Conservation (phyloP, 1,140 invertebrate genomes). For the Lasioglossum albipes region DNA sequence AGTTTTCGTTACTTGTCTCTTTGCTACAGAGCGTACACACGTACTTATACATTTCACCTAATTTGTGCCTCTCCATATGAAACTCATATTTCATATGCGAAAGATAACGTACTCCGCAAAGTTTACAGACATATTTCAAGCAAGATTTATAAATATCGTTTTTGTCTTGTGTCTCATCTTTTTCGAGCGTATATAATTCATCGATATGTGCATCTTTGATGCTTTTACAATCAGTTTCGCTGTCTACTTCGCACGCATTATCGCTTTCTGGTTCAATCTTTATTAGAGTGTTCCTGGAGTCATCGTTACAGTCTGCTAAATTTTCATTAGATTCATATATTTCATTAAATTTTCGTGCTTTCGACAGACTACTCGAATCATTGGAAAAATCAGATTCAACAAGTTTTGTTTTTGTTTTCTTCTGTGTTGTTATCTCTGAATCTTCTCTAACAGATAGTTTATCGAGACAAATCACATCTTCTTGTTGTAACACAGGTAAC, state of each 20-base stretch:
- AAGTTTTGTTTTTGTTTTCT: conserved; percentile 14
- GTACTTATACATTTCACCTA: conserved; percentile 53
- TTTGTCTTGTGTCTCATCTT: conserved; percentile 18
- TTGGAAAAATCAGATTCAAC: conserved; percentile 9
- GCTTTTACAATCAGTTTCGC: conserved; percentile 13
- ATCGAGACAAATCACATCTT: not conserved
- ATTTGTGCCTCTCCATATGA: conserved; percentile 63
- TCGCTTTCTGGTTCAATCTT: conserved; percentile 25
- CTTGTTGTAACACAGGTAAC: not conserved
- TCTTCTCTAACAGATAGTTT: conserved; percentile 6
- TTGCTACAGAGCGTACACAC: conserved; percentile 56
- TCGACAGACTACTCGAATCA: not conserved
- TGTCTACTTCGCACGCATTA: conserved; percentile 18
- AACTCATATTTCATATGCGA: conserved; percentile 58
- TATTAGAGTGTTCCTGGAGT: conserved; percentile 6
- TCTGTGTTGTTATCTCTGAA: not conserved
- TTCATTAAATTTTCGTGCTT: conserved; percentile 21
- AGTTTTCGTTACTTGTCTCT: conserved; percentile 56
- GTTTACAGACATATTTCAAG: conserved; percentile 46
- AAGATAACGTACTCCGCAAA: conserved; percentile 57
- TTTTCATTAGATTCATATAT: not conserved
- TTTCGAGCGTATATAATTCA: not conserved
- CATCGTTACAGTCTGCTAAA: not conserved
- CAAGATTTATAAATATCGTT: conserved; percentile 24
- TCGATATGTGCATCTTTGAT: conserved; percentile 4